Evolutionary conservation across 2,888 invertebrate genomes (phyloP), one percentile per base, ranked within the genome.

Genomic region (Oasisia sp.): DNA sequence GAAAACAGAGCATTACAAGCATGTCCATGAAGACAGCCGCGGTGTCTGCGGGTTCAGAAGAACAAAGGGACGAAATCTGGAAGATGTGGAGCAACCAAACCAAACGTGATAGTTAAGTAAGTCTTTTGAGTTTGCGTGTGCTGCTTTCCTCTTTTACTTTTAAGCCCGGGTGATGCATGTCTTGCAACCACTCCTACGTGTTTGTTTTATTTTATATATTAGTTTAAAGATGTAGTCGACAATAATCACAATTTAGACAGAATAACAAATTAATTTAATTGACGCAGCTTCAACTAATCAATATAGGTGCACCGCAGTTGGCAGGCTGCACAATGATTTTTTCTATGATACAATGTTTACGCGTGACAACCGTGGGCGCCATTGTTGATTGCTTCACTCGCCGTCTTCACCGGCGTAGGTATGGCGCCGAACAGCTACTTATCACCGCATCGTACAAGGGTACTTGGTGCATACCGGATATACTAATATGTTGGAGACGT

Each of bases 321-420:
- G 74, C 74, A 74, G 74, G 74, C 27, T 74, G 2, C 14, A 7
- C 0, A 74, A 74, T 74, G 14, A 19, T 27, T 74, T 74, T 74
- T 74, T 74, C 74, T 19, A 74, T 27, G 74, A 27, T 74, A 19
- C 74, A 74, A 27, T 74, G n/a, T 74, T 74, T 74, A 74, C 74
- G 74, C 74, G 27, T 74, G 74, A 74, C 74, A 74, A 74, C 74
- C 5, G 27, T 27, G 74, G 5, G 27, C 74, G 74, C 74, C 27
- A 74, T 74, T 74, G 74, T 74, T 74, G 74, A 74, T 74, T 74
- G 74, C 74, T 7, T 74, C 74, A 74, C 74, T 74, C 74, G n/a
- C 74, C 7, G 27, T 27, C 74, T 74, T 74, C 7, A 0, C 74
- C 19, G 74, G n/a, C 74, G 74, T 14, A 27, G 0, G 74, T 27